Evolutionary conservation across 2,888 invertebrate species (phyloP).

Genomic region (Torymus tubicola): DNA sequence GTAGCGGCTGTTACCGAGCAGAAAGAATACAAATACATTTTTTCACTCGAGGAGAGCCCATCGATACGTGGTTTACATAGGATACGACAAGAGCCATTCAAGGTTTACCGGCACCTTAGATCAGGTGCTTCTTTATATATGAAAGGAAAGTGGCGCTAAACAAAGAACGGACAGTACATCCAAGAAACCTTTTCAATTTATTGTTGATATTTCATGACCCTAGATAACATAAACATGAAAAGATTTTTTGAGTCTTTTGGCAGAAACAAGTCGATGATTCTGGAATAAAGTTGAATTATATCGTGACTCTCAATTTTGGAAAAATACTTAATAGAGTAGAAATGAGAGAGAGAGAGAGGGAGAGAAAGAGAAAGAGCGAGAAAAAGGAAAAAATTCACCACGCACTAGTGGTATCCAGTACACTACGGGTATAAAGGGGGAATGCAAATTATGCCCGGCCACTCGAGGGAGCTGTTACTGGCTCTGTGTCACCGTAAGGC

Average conservation of each 20-base stretch:
- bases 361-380: no score
- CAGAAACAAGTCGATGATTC: no score
- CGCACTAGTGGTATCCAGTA: not conserved
- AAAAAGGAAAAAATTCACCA: no score
- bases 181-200: not conserved
- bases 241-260: no score
- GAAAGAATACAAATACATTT: constrained; percentile 35
- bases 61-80: constrained; percentile 39
- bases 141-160: not conserved
- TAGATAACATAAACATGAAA: no score
- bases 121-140: constrained; percentile 27
- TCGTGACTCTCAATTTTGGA: no score
- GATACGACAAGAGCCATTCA: constrained; percentile 43
- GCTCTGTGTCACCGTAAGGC: constrained; percentile 67
- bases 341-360: no score
- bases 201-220: no score
- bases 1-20: not conserved
- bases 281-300: no score
- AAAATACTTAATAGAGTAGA: no score
- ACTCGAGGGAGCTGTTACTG: constrained; percentile 58
- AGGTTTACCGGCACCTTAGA: constrained; percentile 54
- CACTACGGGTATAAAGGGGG: constrained; percentile 51
- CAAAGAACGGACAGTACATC: not conserved
- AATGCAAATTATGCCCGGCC: constrained; percentile 68
- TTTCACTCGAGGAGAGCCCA: not conserved